Evolutionary conservation across 2,888 invertebrate genomes (phyloP), one percentile per base, ranked within the genome.

Genomic region (Hofmannophila pseudospretella): DNA sequence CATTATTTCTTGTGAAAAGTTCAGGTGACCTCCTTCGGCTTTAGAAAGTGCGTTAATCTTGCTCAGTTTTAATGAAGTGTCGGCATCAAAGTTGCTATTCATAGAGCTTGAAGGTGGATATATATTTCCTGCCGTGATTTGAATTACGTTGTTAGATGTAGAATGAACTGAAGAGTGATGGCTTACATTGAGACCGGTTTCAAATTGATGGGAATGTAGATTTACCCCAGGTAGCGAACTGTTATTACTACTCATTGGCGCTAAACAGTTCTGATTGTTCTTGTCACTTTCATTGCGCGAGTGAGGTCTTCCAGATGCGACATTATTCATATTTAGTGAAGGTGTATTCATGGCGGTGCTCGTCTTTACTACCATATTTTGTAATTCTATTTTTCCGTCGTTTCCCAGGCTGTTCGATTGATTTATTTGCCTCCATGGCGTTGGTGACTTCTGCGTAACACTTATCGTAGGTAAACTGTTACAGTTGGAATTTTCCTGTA

Each of bases 1-100:
- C 79, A 85, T 84, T 39, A 85, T 82, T 62, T 86, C 86, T 56
- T 79, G 85, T 0, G 82, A 81, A 39, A 86, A 86, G 48, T 85
- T 86, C 44, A 86, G 57, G 49, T 84, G 84, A 0, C 86, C 86
- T 23, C 77, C 82, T 69, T 86, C 86, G 8, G 86, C 50, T 53
- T 86, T 86, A 1, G 86, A 85, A 35, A 86, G 61, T 13, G 85
- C 79, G 46, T 85, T 86, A 14, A 86, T 84, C 54, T 86, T 86
- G 42, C 84, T 86, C 26, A 86, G 51, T 60, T 84, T 84, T 32
- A 86, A 48, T 13, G 85, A 70, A n/a, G 86, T 86, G 44, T 86
- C 86, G 7, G 80, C 72, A 51, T 86, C 85, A 44, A 86, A 86
- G 41, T 75, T 84, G 49, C 66, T 80, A 32, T 65, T 80, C 58